Evolutionary conservation across 1,140 invertebrate species (phyloP).

Genomic region (Hypsibius dujardini): DNA sequence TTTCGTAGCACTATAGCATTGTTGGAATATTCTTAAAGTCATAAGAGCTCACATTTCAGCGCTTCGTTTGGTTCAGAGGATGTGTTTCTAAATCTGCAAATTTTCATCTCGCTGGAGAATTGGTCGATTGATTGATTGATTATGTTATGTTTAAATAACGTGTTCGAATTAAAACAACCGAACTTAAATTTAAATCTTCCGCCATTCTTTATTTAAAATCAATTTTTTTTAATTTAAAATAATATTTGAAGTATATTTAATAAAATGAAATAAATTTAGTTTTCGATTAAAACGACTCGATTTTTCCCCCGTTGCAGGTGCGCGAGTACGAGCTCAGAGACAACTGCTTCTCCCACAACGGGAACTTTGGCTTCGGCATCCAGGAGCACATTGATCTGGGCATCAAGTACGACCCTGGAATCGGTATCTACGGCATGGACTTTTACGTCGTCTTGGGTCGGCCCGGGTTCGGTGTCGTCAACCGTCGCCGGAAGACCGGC

Average conservation of each 20-base stretch:
- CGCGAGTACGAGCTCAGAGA: slow-evolving; percentile 94
- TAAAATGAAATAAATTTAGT: background rate
- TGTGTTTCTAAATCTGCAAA: no score
- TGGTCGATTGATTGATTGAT: slow-evolving; percentile 8
- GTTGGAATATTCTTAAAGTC: no score
- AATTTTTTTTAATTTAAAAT: no score
- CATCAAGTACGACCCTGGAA: slow-evolving; percentile 97
- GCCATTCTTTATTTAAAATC: no score
- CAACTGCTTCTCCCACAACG: slow-evolving; percentile 92
- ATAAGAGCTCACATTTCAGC: no score
- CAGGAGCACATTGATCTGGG: slow-evolving; percentile 99
- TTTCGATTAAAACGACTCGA: no score
- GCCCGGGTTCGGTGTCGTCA: slow-evolving; percentile 88
- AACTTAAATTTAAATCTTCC: no score
- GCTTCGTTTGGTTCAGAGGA: no score
- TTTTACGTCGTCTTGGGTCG: slow-evolving; percentile 96
- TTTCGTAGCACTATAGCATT: no score
- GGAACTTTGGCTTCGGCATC: slow-evolving; percentile 99
- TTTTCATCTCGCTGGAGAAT: no score
- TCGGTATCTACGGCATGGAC: slow-evolving; percentile 98
- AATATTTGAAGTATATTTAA: background rate
- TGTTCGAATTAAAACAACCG: no score
- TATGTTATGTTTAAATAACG: slow-evolving; percentile 17
- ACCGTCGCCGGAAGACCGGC: slow-evolving; percentile 72
- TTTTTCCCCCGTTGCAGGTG: slow-evolving; percentile 47